Evolutionary conservation across 2,113 vertebrate species (phyloP), one percentile per base, ranked within the genome.

Genomic region (Mus pahari): DNA sequence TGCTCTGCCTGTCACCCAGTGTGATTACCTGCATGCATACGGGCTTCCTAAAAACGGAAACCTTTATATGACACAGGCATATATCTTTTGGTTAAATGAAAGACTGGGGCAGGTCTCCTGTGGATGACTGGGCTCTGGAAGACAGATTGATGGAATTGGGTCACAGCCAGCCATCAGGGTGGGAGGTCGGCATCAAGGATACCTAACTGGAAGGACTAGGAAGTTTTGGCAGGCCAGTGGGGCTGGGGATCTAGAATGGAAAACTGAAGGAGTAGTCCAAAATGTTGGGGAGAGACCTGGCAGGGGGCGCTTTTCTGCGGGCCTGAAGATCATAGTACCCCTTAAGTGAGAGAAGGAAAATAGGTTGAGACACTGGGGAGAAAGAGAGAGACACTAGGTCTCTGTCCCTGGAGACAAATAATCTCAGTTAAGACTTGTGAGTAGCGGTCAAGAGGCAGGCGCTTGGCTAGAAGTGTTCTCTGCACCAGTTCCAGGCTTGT

Each of bases 31-130:
- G 17, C 64, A 48, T 17, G 70, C 48, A 24, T 53, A 60, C 66
- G 58, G 90, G 55, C 84, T 94, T 91, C 48, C 81, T 95, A 17
- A 89, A 64, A 94, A 91, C 33, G 50, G 31, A 66, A 86, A 33
- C 55, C 91, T 55, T 78, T 90, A 14, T 89, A 79, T 42, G 55
- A 83, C 66, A 79, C 66, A 79, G 79, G 53, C 39, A 48, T 73
- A 7, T 64, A 48, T 79, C 91, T 95, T 71, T 77, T 92, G 55
- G 1, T 19, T 16, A 62, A 94, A 50, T 62, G 83, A 95, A 94
- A 93, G 42, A 26, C 55, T 60, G 64, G 50, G 62, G n/a, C 53
- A 48, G 31, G n/a, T 93, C 66, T 83, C 0, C 64, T 77, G 58
- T 24, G 8, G 42, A 39, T 36, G 31, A 26, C 81, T 93, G 48